A percentile compares a stretch with the other conserved stretches of the same genome.
phyloP scores from a whole-genome alignment of 2,888 invertebrate species.

The Drosophila nigritarsus region DNA sequence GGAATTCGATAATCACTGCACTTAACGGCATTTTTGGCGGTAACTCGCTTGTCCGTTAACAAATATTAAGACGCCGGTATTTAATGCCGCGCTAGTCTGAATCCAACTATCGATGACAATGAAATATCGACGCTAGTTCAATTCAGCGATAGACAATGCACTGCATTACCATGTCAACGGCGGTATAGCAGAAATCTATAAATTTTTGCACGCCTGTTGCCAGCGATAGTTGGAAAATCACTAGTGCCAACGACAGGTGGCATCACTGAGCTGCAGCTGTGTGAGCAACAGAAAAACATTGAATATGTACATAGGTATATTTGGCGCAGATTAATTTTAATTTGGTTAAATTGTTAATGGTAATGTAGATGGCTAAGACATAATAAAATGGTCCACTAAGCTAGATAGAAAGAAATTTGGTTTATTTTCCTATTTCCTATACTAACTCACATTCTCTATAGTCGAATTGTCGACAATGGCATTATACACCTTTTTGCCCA shows the following conservation, averaged over 20 bases:
- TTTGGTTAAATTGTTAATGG: neutral
- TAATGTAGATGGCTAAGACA: neutral
- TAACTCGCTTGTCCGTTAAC: neutral
- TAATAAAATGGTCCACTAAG: neutral
- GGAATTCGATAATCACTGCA: slow-evolving; percentile 80
- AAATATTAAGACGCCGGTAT: no score
- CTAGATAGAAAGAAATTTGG: neutral
- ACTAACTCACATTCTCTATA: slow-evolving; percentile 88
- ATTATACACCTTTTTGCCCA: slow-evolving; percentile 91
- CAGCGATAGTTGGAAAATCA: neutral
- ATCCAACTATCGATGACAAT: slow-evolving; percentile 13
- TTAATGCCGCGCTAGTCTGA: neutral
- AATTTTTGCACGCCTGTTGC: neutral
- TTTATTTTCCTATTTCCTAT: neutral
- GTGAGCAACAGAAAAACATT: neutral
- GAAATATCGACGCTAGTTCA: slow-evolving; percentile 1
- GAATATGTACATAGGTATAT: neutral
- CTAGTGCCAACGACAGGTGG: neutral
- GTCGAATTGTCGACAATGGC: slow-evolving; percentile 90
- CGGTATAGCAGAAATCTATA: neutral
- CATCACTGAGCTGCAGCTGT: slow-evolving; percentile 4
- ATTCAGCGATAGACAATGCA: no score
- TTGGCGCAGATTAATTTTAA: neutral
- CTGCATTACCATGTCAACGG: neutral
- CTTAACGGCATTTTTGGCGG: slow-evolving; percentile 69